Evolutionary conservation across 2,113 vertebrate genomes (phyloP).

Genomic region (Coracopsis vasa): DNA sequence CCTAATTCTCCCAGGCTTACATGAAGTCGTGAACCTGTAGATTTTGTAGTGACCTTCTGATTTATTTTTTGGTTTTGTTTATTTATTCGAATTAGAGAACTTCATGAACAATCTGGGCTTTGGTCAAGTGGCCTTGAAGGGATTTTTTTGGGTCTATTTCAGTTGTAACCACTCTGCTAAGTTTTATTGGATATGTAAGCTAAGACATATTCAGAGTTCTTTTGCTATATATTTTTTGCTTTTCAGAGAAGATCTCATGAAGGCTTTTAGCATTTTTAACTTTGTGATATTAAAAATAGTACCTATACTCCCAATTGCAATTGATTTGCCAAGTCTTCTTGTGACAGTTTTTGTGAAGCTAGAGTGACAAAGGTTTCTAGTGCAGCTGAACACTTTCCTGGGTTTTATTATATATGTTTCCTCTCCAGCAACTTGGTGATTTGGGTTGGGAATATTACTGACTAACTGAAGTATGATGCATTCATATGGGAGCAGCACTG

Average conservation of each 20-base stretch:
- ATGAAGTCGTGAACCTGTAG: neutral
- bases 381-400: neutral
- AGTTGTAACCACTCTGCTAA: neutral
- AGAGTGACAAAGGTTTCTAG: neutral
- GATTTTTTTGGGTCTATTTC: neutral
- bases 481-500: neutral
- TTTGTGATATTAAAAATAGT: neutral
- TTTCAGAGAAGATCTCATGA: neutral
- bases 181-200: neutral
- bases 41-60: neutral
- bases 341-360: neutral
- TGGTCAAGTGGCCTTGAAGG: neutral
- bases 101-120: neutral
- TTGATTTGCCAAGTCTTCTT: neutral
- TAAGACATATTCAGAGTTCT: neutral
- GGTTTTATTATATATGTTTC: neutral
- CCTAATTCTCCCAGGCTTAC: neutral
- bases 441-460: neutral
- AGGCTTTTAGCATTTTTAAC: neutral
- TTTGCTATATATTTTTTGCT: neutral
- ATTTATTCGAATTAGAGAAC: neutral
- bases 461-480: neutral
- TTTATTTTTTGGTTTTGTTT: neutral
- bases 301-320: neutral
- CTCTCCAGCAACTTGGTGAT: neutral